phyloP scores from a whole-genome alignment of 2,888 invertebrate species.

The Aleiodes leptofemur region DNA sequence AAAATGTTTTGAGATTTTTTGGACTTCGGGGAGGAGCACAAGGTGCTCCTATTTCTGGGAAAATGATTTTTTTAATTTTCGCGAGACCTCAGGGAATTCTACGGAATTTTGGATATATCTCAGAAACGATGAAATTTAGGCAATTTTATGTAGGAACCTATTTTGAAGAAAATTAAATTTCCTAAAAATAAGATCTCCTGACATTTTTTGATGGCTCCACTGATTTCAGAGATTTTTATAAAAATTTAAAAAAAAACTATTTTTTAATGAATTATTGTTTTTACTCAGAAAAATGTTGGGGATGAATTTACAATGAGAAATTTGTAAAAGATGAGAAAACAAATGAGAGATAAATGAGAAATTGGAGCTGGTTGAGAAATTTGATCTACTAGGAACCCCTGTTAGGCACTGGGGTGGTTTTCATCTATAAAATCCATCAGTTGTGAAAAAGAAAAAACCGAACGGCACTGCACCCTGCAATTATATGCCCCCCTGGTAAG shows the following conservation, averaged over 20 bases:
- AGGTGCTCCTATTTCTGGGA: conserved; percentile 55
- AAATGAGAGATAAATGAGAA: conserved; percentile 30
- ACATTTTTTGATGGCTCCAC: neutral
- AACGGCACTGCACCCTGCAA: conserved; percentile 56
- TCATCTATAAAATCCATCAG: conserved; percentile 48
- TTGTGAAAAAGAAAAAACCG: conserved; percentile 31
- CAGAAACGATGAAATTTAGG: conserved; percentile 11
- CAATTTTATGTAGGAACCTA: neutral
- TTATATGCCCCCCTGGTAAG: conserved; percentile 52
- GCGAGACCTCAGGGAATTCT: conserved; percentile 52
- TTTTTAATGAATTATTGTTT: too few relatives aligned
- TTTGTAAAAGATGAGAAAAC: conserved; percentile 20
- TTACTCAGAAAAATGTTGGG: too few relatives aligned
- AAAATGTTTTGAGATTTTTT: conserved; percentile 23
- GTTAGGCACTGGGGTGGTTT: conserved; percentile 52
- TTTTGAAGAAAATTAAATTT: neutral
- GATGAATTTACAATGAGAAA: conserved; percentile 20
- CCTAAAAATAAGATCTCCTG: neutral
- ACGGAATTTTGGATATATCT: conserved; percentile 53
- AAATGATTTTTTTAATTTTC: conserved; percentile 59
- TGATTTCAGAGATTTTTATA: neutral
- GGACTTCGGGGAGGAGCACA: conserved; percentile 48
- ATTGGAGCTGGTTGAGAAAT: conserved; percentile 41
- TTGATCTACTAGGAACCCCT: conserved; percentile 48
- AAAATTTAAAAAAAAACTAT: neutral